A percentile compares a stretch with the other conserved stretches of the same genome.
phyloP scores from a whole-genome alignment of 92 coral and sea anemone species.

The Palythoa heliodiscus region DNA sequence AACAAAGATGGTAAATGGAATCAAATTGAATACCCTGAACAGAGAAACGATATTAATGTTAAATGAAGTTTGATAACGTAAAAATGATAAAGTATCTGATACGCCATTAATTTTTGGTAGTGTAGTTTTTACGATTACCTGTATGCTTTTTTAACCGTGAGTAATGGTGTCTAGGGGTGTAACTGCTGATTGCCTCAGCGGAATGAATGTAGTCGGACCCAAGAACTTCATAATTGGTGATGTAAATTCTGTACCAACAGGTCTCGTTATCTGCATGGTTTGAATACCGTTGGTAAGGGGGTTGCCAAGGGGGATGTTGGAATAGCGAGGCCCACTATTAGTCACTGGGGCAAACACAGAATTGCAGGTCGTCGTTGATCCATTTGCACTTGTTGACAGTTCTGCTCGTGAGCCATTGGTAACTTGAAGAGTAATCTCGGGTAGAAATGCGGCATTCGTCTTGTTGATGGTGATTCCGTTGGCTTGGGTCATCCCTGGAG shows the following conservation, averaged over 20 bases:
- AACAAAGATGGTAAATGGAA: too few relatives aligned
- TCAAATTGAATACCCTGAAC: too few relatives aligned
- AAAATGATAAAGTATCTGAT: not conserved
- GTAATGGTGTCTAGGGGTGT: conserved; percentile 79
- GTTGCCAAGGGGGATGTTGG: conserved; percentile 85
- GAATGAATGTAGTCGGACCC: conserved; percentile 93
- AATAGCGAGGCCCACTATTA: conserved; percentile 76
- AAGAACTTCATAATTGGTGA: conserved; percentile 95
- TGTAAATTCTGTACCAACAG: conserved; percentile 88
- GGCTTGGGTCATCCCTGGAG: conserved; percentile 71
- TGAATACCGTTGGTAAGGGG: conserved; percentile 89
- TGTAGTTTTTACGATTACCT: not conserved
- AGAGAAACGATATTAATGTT: not conserved
- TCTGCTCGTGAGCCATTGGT: conserved; percentile 89
- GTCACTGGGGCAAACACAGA: conserved; percentile 94
- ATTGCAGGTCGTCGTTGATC: conserved; percentile 82
- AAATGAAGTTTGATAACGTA: not conserved
- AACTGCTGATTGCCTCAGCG: conserved; percentile 87
- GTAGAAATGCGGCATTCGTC: conserved; percentile 67
- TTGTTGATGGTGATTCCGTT: conserved; percentile 68
- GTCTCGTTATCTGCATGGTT: conserved; percentile 94
- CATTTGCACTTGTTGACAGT: conserved; percentile 59
- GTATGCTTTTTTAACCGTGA: conserved; percentile 58
- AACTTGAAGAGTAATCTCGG: conserved; percentile 90
- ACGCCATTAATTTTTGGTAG: not conserved